phyloP scores from a whole-genome alignment of 2,888 invertebrate species.

The Paralinhomoeus sp. region DNA sequence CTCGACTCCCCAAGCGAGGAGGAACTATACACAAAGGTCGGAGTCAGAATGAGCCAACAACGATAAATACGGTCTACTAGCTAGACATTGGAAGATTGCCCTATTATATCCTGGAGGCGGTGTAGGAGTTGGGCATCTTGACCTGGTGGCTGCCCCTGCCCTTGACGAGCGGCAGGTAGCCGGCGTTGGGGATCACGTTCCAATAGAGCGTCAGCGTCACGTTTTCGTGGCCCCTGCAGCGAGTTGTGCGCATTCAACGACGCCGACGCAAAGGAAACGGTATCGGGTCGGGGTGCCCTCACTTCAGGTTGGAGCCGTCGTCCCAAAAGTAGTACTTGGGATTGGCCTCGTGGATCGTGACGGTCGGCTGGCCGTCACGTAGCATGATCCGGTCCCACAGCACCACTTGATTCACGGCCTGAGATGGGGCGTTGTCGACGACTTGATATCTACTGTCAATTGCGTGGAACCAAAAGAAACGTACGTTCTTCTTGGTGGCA shows the following conservation, averaged over 20 bases:
- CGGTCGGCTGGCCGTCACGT: conserved; percentile 65
- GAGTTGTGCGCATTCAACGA: background rate
- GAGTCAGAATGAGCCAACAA: too few species aligned
- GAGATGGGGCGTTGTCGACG: too few species aligned
- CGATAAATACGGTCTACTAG: too few species aligned
- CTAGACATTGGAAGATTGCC: too few species aligned
- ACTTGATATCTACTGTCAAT: too few species aligned
- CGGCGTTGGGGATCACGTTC: conserved; percentile 97
- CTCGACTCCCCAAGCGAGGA: too few species aligned
- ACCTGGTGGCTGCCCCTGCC: conserved; percentile 62
- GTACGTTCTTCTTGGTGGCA: conserved; percentile 55
- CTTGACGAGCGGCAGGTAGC: conserved; percentile 63
- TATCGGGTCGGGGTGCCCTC: too few species aligned
- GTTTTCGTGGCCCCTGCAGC: conserved; percentile 59
- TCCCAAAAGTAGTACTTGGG: conserved; percentile 99
- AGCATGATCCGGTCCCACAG: conserved; percentile 95
- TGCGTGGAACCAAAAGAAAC: too few species aligned
- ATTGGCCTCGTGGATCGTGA: conserved; percentile 78
- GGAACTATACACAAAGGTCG: too few species aligned
- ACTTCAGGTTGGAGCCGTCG: conserved; percentile 87
- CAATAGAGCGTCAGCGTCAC: conserved; percentile 79
- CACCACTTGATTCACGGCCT: conserved; percentile 46
- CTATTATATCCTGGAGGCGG: conserved; percentile 35
- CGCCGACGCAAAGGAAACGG: background rate
- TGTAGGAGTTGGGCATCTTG: conserved; percentile 69